phyloP scores from a whole-genome alignment of 2,888 invertebrate species.

The Scaptomyza tumidula region DNA sequence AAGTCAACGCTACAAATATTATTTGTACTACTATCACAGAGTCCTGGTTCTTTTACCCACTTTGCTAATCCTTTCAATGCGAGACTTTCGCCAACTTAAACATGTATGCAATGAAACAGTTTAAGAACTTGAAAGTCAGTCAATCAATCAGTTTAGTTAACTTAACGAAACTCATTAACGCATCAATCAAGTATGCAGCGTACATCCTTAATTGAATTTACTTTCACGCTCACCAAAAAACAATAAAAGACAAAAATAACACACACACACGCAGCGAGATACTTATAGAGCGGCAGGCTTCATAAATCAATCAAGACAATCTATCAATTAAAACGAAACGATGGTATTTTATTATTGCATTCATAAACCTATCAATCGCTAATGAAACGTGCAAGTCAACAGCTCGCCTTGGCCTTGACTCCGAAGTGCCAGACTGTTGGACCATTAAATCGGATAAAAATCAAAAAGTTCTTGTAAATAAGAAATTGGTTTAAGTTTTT shows the following conservation, averaged over 20 bases:
- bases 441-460: not conserved
- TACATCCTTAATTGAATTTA: conserved; percentile 44
- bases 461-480: not conserved
- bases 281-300: conserved; percentile 16
- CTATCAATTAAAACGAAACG: conserved; percentile 64
- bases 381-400: conserved; percentile 52
- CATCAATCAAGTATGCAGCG: conserved; percentile 52
- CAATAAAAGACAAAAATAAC: not conserved
- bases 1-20: not conserved
- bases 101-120: not conserved
- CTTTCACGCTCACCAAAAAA: not conserved
- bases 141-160: conserved; percentile 38
- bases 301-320: conserved; percentile 65
- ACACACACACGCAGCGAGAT: not conserved
- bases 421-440: not conserved
- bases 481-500: not conserved
- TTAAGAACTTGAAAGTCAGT: not conserved
- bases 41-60: too few species aligned
- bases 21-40: not conserved
- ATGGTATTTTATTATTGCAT: conserved; percentile 54
- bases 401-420: not conserved
- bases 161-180: conserved; percentile 39
- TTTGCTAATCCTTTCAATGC: not conserved
- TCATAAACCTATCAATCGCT: conserved; percentile 62
- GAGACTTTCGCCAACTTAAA: not conserved